Evolutionary conservation across 2,797 vertebrate genomes (phyloP).

Genomic region (Macrochelys suwanniensis): DNA sequence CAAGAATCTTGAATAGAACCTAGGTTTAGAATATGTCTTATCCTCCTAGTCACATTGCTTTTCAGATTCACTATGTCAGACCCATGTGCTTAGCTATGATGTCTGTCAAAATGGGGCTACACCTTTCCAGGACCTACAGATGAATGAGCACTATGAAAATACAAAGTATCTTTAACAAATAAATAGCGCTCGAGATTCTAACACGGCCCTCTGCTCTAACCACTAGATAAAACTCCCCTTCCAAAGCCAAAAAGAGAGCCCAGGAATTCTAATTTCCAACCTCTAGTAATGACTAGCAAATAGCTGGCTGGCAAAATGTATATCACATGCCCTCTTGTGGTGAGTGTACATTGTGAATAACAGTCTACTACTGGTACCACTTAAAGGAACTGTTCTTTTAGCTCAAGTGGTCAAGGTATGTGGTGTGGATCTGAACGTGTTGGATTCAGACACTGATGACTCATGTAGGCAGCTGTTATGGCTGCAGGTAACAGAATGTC

Average conservation of each 20-base stretch:
- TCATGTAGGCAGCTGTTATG: background rate
- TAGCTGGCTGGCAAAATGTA: background rate
- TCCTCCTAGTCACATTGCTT: background rate
- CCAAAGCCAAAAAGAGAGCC: background rate
- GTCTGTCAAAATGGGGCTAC: background rate
- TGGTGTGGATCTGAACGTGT: background rate
- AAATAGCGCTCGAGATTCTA: background rate
- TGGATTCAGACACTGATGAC: background rate
- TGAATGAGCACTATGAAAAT: background rate
- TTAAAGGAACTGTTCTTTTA: background rate
- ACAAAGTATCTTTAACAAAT: background rate
- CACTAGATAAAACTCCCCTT: background rate
- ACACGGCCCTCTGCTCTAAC: background rate
- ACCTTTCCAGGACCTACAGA: background rate
- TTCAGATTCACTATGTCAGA: background rate
- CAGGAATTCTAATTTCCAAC: background rate
- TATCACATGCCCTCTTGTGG: background rate
- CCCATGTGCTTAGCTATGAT: background rate
- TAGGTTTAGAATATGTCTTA: background rate
- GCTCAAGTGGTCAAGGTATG: background rate
- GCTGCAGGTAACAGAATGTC: accelerated
- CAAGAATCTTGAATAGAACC: background rate
- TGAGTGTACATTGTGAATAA: accelerated
- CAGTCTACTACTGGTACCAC: accelerated
- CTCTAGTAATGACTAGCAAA: background rate